phyloP scores from a whole-genome alignment of 2,113 vertebrate genomes.

The Hemibagrus wyckioides region DNA sequence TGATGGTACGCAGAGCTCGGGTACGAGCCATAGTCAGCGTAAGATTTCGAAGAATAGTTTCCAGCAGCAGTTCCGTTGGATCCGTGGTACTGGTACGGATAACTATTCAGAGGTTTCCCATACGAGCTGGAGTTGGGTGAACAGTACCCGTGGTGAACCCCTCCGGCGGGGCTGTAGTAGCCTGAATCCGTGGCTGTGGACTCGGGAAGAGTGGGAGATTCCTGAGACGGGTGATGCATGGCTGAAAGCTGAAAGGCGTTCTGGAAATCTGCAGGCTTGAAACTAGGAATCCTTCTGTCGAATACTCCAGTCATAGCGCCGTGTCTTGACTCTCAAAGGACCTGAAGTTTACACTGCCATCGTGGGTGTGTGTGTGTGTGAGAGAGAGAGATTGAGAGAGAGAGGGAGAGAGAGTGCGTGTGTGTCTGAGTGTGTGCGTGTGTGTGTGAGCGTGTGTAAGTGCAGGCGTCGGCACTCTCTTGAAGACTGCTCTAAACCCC shows the following conservation, averaged over 20 bases:
- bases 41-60: conserved; percentile 91
- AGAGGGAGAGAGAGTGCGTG: not conserved
- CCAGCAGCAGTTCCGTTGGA: conserved; percentile 87
- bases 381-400: not conserved
- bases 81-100: conserved; percentile 95
- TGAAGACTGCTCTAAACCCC: conserved; percentile 91
- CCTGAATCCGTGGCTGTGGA: conserved; percentile 97
- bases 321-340: conserved; percentile 22
- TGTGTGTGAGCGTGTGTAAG: conserved; percentile 22
- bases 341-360: conserved; percentile 35
- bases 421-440: not conserved
- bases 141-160: conserved; percentile 91
- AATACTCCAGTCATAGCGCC: conserved; percentile 95
- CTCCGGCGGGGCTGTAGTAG: conserved; percentile 92
- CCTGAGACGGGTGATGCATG: conserved; percentile 89
- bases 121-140: conserved; percentile 92
- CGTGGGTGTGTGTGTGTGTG: conserved; percentile 57
- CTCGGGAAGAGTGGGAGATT: conserved; percentile 97
- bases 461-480: conserved; percentile 68
- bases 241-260: conserved; percentile 89
- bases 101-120: conserved; percentile 91
- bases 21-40: conserved; percentile 87
- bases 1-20: conserved; percentile 83
- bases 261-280: conserved; percentile 91
- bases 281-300: conserved; percentile 92